phyloP scores from a whole-genome alignment of 1,140 invertebrate genomes.

The Carposina sasakii region DNA sequence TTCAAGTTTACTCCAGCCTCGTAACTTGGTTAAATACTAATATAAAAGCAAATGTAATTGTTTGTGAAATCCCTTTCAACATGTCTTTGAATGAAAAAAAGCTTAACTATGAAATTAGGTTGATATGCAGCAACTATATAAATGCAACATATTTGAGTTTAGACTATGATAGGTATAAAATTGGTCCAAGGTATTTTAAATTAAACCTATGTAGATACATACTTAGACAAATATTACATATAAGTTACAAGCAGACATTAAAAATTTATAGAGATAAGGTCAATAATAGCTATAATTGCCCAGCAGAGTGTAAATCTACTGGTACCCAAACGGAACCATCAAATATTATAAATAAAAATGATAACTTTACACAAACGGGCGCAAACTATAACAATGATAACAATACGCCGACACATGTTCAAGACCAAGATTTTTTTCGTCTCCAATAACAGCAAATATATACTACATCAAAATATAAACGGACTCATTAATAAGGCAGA shows the following conservation, averaged over 20 bases:
- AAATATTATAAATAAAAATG: too few relatives aligned
- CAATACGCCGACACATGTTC: too few relatives aligned
- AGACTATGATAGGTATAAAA: neutral
- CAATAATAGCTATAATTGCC: too few relatives aligned
- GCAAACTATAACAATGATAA: neutral
- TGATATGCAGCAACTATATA: neutral
- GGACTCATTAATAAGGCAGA: conserved; percentile 1
- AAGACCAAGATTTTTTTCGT: neutral
- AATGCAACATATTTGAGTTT: neutral
- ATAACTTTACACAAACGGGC: too few relatives aligned
- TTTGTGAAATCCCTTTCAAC: conserved; percentile 2
- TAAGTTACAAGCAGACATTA: neutral
- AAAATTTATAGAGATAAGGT: neutral
- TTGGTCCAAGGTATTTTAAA: neutral
- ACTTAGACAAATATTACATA: neutral
- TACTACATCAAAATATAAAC: conserved; percentile 1
- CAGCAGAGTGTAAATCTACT: too few relatives aligned
- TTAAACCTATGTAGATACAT: neutral
- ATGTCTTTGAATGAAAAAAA: neutral
- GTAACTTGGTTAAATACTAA: neutral
- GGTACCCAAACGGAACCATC: conserved; percentile 1
- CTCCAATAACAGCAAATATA: neutral
- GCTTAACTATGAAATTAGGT: neutral
- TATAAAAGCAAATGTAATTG: neutral
- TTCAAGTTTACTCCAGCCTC: neutral